Base-by-base conservation (phyloP, 2,797 vertebrate species). In the Vespertilio murinus region DNA sequence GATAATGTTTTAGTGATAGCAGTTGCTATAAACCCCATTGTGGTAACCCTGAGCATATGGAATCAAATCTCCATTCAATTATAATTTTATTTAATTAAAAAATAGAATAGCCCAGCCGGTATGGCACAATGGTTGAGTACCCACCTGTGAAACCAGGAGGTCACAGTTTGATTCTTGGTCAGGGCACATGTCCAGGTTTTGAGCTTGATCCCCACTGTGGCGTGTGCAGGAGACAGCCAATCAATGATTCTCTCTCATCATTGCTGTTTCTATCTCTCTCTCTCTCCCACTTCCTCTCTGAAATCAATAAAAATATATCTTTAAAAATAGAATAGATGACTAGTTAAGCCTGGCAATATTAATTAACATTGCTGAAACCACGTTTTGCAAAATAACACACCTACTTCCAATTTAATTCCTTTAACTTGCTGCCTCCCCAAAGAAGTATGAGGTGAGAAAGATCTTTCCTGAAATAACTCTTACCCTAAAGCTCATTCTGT, bases 61-160 rank as follows among this genome's bases (percentile, higher is more conserved):
- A 90, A 35, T 18, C 80, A 73, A 25, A 83, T 78, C 45, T 67
- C 38, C 56, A 45, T 14, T 65, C 40, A 40, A 14, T 61, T 89
- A 47, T 13, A 85, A 33, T 90, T 89, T 81, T 90, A 87, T 65
- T 74, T 73, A 81, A 64, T 84, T 84, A 77, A 94, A 93, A 59
- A 56, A 38, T 56, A 59, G 7, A 74, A 56, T 28, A 91, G 18
- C 28, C 10, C 10, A 59, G 11, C 10, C 11, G 0, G 11, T 59
- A 28, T 59, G 56, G 56, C 25, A 28, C 56, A 59, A 5, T 59
- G 11, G 25, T 59, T 59, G 25, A 59, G 56, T 12, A 59, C 25
- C 56, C 25, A 59, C 56, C 56, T 59, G 56, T 59, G 56, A 28
- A 28, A 28, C 56, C 11, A 59, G 56, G 25, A 59, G 25, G 25